These are phyloP conservation scores for Mionectes macconnelli DNA, from an alignment of 2,113 vertebrate species.

Conservation along the genomic window DNA sequence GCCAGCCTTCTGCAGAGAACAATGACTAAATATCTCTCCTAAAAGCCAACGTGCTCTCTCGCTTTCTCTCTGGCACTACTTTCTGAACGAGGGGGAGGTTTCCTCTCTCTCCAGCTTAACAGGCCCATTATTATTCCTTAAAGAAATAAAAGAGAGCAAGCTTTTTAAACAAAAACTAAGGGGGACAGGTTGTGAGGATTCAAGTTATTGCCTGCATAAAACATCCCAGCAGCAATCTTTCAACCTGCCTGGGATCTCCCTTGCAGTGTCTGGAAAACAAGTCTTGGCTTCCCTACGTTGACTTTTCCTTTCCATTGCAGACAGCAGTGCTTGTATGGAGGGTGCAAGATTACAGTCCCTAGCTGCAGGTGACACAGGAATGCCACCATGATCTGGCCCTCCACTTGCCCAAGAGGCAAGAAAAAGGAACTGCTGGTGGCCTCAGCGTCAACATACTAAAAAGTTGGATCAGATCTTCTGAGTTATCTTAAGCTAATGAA, in stretches of 20 bases:
- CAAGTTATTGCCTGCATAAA: not conserved
- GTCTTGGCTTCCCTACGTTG: not conserved
- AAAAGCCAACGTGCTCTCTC: not conserved
- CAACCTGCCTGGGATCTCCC: not conserved
- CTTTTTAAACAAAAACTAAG: not conserved
- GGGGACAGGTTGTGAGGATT: not conserved
- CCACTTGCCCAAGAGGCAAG: not conserved
- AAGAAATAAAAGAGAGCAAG: not conserved
- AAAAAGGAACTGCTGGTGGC: not conserved
- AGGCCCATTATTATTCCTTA: not conserved
- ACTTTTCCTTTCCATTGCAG: not conserved
- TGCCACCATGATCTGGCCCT: not conserved
- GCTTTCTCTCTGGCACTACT: not conserved
- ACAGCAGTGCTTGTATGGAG: not conserved
- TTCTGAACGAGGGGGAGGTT: not conserved
- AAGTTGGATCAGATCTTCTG: not conserved
- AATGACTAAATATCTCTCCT: conserved; percentile 8
- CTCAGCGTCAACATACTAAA: not conserved
- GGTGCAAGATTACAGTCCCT: not conserved
- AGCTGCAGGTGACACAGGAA: not conserved
- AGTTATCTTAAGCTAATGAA: not conserved
- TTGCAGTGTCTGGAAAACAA: not conserved
- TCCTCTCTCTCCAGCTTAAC: not conserved
- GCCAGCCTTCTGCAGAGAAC: not conserved
- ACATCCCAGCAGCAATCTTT: not conserved